These are phyloP conservation scores for Cybosia mesomella DNA, from an alignment of 2,888 invertebrate species.

Conservation along the genomic window DNA sequence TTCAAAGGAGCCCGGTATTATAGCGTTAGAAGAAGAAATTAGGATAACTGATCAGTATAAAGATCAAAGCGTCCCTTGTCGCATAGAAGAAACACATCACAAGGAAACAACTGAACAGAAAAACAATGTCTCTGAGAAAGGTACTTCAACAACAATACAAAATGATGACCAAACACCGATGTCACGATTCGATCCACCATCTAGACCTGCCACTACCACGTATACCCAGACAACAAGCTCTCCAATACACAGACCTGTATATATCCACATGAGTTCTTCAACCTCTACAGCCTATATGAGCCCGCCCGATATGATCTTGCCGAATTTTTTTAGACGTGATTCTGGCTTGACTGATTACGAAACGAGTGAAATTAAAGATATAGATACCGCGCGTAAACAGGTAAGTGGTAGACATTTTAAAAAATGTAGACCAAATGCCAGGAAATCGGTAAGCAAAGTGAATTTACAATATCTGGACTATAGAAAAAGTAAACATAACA, in stretches of 20 bases:
- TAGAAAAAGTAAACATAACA: constrained; percentile 36
- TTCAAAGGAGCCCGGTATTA: neutral
- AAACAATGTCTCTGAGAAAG: constrained; percentile 57
- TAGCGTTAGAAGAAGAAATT: neutral
- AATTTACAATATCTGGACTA: constrained; percentile 24
- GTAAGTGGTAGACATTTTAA: constrained; percentile 27
- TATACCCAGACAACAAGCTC: constrained; percentile 77
- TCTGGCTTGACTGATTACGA: constrained; percentile 56
- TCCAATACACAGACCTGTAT: constrained; percentile 67
- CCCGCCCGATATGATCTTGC: constrained; percentile 79
- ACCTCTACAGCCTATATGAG: constrained; percentile 85
- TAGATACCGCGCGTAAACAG: constrained; percentile 17
- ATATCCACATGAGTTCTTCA: constrained; percentile 81
- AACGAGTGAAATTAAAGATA: constrained; percentile 46
- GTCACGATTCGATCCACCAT: constrained; percentile 50
- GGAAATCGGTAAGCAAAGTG: constrained; percentile 38
- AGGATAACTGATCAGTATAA: neutral
- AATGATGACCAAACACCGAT: constrained; percentile 36
- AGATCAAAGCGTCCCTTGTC: neutral
- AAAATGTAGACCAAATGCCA: constrained; percentile 52
- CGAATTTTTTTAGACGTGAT: constrained; percentile 65
- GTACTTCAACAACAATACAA: constrained; percentile 52
- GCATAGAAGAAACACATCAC: neutral
- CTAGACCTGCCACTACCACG: constrained; percentile 68
- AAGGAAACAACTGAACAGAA: constrained; percentile 17